These are phyloP conservation scores for Conger conger DNA, from an alignment of 2,113 vertebrate species.

Conservation along the genomic window DNA sequence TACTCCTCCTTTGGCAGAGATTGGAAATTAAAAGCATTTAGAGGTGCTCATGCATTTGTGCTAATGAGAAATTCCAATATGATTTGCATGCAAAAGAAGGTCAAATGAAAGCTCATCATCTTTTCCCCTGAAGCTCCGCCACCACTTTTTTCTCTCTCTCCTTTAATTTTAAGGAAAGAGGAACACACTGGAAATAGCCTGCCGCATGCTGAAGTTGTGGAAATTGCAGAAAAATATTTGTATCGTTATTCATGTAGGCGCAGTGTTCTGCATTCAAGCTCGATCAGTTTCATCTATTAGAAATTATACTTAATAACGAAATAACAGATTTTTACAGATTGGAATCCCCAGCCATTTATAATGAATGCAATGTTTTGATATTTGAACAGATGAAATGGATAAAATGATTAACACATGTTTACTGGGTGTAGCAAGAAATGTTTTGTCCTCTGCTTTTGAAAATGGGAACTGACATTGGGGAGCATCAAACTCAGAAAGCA, in stretches of 20 bases:
- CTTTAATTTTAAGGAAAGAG: conserved; percentile 53
- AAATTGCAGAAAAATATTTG: not conserved
- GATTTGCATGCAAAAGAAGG: conserved; percentile 99
- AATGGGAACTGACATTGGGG: no score
- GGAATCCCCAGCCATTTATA: no score
- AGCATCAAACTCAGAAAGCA: no score
- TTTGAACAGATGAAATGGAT: no score
- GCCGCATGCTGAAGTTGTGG: not conserved
- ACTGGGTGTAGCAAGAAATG: no score
- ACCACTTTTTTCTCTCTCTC: conserved; percentile 80
- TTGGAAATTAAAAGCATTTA: conserved; percentile 99
- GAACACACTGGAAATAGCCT: not conserved
- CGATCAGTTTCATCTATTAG: no score
- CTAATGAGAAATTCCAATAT: conserved; percentile 99
- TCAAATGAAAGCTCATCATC: conserved; percentile 96
- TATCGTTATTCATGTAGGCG: not conserved
- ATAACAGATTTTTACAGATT: no score
- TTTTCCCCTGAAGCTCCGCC: conserved; percentile 75
- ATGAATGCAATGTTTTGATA: no score
- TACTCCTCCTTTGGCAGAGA: conserved; percentile 98
- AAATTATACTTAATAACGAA: no score
- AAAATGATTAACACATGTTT: no score
- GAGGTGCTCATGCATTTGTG: conserved; percentile 99
- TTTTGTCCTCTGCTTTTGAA: no score
- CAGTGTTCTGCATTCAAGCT: not conserved